Percentiles rank a stretch among this genome's conserved stretches.
phyloP scores from a whole-genome alignment of 2,797 vertebrate genomes.

The Arremon aurantiirostris region DNA sequence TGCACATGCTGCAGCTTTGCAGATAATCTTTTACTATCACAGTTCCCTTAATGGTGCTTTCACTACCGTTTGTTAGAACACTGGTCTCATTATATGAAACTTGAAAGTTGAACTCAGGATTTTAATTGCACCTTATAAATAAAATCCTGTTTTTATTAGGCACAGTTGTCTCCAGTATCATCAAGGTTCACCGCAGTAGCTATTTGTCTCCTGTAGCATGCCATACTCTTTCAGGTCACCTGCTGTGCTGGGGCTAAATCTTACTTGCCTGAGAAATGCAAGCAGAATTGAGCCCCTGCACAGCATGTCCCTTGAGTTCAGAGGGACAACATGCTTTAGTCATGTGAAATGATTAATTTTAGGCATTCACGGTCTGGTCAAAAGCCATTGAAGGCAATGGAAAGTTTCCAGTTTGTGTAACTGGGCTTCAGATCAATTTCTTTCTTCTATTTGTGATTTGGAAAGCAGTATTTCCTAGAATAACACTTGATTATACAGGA shows the following conservation, averaged over 20 bases:
- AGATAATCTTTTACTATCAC: slow-evolving; percentile 16
- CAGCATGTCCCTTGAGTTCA: slow-evolving; percentile 19
- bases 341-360: slow-evolving; percentile 19
- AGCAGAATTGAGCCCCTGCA: slow-evolving; percentile 3
- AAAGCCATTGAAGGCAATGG: background rate
- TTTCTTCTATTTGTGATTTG: background rate
- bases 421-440: background rate
- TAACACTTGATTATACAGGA: background rate
- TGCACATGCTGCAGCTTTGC: background rate
- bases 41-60: background rate
- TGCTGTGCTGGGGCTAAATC: slow-evolving; percentile 30
- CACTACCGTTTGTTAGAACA: slow-evolving; percentile 26
- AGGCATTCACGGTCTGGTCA: background rate
- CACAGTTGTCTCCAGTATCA: slow-evolving; percentile 36
- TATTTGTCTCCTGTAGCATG: slow-evolving; percentile 32
- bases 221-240: background rate
- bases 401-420: background rate
- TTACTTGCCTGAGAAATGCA: slow-evolving; percentile 21
- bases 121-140: slow-evolving; percentile 58
- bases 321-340: background rate
- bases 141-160: slow-evolving; percentile 50
- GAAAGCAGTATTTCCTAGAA: background rate
- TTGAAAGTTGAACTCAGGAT: slow-evolving; percentile 33
- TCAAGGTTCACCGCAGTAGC: slow-evolving; percentile 51
- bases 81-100: slow-evolving; percentile 26